phyloP scores from a whole-genome alignment of 2,888 invertebrate genomes.

The Chrysina gloriosa region DNA sequence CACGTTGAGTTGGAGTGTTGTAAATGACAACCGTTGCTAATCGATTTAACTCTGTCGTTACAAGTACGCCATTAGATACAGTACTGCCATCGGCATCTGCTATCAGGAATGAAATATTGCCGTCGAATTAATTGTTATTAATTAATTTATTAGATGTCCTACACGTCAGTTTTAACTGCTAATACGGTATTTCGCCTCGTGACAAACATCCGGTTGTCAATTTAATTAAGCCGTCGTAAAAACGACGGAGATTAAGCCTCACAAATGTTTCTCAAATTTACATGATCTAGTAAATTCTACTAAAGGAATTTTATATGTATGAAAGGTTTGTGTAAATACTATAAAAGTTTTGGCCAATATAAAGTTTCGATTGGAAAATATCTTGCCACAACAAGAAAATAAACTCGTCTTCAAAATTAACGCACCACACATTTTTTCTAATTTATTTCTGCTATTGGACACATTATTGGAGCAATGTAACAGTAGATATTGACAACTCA shows the following conservation, averaged over 20 bases:
- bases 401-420: too few relatives aligned
- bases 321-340: too few relatives aligned
- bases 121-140: constrained; percentile 58
- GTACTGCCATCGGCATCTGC: constrained; percentile 59
- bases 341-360: too few relatives aligned
- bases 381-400: too few relatives aligned
- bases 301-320: too few relatives aligned
- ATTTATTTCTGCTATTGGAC: too few relatives aligned
- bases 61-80: constrained; percentile 58
- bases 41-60: constrained; percentile 57
- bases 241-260: not conserved
- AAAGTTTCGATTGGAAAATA: too few relatives aligned
- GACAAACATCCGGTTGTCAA: constrained; percentile 2
- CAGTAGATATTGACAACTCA: too few relatives aligned
- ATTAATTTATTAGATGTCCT: constrained; percentile 53
- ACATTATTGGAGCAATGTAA: too few relatives aligned
- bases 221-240: constrained; percentile 5
- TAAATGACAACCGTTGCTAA: constrained; percentile 59
- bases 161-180: constrained; percentile 32
- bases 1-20: constrained; percentile 49
- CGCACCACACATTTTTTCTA: too few relatives aligned
- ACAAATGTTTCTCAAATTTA: not conserved
- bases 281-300: too few relatives aligned
- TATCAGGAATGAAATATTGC: constrained; percentile 55
- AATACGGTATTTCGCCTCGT: constrained; percentile 11